A percentile compares a stretch with the other conserved stretches of the same genome.
phyloP scores from a whole-genome alignment of 2,797 vertebrate genomes.

The Coregonus sp. region DNA sequence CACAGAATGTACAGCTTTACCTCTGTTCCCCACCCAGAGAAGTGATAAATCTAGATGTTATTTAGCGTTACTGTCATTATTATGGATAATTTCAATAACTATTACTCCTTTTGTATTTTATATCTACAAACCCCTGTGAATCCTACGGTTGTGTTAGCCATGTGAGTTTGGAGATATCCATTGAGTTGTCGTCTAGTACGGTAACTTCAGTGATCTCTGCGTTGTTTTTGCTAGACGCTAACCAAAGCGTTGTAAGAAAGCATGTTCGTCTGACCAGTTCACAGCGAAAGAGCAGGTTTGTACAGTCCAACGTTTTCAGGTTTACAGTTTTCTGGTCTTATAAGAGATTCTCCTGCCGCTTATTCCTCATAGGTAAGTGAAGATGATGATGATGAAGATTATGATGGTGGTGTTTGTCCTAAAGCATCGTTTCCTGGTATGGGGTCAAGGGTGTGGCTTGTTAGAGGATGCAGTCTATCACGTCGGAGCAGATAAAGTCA shows the following conservation, averaged over 20 bases:
- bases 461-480: constrained; percentile 49
- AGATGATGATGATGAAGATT: constrained; percentile 31
- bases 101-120: constrained; percentile 31
- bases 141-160: constrained; percentile 72
- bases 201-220: constrained; percentile 13
- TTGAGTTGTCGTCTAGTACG: constrained; percentile 77
- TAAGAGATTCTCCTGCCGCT: constrained; percentile 68
- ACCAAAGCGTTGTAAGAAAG: constrained; percentile 78
- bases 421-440: constrained; percentile 57
- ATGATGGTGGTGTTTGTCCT: not conserved
- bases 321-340: constrained; percentile 86
- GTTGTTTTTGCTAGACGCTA: constrained; percentile 71
- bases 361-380: constrained; percentile 87
- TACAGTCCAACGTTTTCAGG: constrained; percentile 73
- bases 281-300: constrained; percentile 71
- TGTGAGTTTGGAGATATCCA: constrained; percentile 78
- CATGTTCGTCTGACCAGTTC: constrained; percentile 80
- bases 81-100: constrained; percentile 62
- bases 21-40: constrained; percentile 77
- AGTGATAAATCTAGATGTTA: constrained; percentile 60
- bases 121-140: constrained; percentile 76
- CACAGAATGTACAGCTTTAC: constrained; percentile 87
- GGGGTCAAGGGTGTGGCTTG: constrained; percentile 60
- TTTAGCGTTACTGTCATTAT: constrained; percentile 54
- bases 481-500: constrained; percentile 41